These are phyloP conservation scores for Thymelicus acteon DNA, from an alignment of 2,888 invertebrate genomes.

Conservation along the genomic window DNA sequence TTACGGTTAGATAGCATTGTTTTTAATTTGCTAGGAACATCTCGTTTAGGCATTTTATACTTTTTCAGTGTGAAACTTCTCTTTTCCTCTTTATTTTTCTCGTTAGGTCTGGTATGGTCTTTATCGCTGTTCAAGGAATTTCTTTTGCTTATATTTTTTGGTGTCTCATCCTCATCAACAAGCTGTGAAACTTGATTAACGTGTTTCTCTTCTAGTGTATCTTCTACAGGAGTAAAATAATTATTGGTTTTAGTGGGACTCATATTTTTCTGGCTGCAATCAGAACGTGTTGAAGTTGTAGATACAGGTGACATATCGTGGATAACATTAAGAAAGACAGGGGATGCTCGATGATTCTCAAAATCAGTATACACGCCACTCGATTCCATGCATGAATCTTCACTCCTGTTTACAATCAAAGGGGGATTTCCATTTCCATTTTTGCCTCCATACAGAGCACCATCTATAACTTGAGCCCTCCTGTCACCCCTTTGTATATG, in stretches of 20 bases:
- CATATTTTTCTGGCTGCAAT: slow-evolving; percentile 78
- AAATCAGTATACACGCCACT: slow-evolving; percentile 95
- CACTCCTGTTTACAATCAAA: slow-evolving; percentile 84
- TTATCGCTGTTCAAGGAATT: slow-evolving; percentile 77
- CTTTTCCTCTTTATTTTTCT: slow-evolving; percentile 82
- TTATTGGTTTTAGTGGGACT: slow-evolving; percentile 63
- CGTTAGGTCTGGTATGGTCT: slow-evolving; percentile 59
- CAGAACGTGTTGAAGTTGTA: slow-evolving; percentile 82
- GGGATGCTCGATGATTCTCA: slow-evolving; percentile 86
- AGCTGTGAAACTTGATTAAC: slow-evolving; percentile 52
- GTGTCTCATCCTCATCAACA: slow-evolving; percentile 64
- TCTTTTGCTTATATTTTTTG: slow-evolving; percentile 74
- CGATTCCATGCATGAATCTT: slow-evolving; percentile 94
- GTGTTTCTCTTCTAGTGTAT: slow-evolving; percentile 58
- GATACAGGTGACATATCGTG: slow-evolving; percentile 89
- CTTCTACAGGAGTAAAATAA: slow-evolving; percentile 63
- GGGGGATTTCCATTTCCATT: slow-evolving; percentile 83
- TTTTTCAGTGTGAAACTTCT: slow-evolving; percentile 86
- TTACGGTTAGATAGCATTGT: slow-evolving; percentile 87
- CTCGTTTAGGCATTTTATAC: slow-evolving; percentile 91
- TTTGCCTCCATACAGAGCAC: slow-evolving; percentile 92
- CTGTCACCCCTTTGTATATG: slow-evolving; percentile 89
- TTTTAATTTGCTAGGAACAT: slow-evolving; percentile 91
- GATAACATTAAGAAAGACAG: slow-evolving; percentile 83
- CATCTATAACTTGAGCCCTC: slow-evolving; percentile 94